Percentiles rank a stretch among this genome's conserved stretches.
Conservation (phyloP, 1,140 invertebrate species). For the Tetraneura akinire region DNA sequence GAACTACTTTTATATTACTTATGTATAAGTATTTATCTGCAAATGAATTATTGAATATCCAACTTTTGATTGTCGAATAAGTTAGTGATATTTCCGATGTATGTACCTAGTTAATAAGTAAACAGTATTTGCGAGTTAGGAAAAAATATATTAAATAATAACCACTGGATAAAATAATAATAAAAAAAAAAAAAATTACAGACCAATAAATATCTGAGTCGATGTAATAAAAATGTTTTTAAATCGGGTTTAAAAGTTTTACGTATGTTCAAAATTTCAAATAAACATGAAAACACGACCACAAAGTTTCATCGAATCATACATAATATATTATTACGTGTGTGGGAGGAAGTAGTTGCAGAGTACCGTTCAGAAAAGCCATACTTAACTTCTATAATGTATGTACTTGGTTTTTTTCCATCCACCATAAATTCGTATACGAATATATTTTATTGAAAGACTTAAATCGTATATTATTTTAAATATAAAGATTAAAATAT, state of each 20-base stretch:
- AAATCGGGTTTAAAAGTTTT: not conserved
- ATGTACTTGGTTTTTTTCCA: not conserved
- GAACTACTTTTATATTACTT: not conserved
- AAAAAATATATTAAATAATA: not conserved
- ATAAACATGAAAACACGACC: conserved; percentile 12
- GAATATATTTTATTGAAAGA: not conserved
- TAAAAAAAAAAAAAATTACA: not conserved
- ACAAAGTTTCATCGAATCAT: not conserved
- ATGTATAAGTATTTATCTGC: not conserved
- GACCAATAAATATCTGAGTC: not conserved
- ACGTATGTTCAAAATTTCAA: not conserved
- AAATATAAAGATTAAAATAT: not conserved
- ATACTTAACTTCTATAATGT: not conserved
- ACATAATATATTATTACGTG: conserved; percentile 13
- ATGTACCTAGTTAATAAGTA: conserved; percentile 1
- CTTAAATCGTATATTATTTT: not conserved
- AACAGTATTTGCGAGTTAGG: not conserved
- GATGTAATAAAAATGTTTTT: conserved; percentile 16
- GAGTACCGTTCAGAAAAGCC: not conserved
- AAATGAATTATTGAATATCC: conserved; percentile 5
- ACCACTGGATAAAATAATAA: no score
- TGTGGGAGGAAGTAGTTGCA: not conserved
- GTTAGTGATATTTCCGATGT: not conserved
- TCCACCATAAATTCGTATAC: no score
- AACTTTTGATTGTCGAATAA: not conserved